Evolutionary conservation across 2,797 vertebrate species (phyloP).

Genomic region (Taeniopygia guttata): DNA sequence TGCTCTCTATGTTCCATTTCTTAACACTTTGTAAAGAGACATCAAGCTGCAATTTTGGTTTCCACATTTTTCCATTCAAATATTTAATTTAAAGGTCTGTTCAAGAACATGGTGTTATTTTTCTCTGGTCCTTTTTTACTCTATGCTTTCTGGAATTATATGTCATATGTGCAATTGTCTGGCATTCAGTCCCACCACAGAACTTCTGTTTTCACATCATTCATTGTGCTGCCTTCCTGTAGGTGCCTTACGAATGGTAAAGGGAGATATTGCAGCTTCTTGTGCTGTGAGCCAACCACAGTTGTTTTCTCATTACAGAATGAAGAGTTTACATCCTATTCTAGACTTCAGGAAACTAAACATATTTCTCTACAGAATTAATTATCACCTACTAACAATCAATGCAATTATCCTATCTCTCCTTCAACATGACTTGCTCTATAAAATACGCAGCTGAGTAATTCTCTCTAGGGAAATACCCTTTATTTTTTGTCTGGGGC

Average conservation of each 20-base stretch:
- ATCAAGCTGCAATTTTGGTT: neutral
- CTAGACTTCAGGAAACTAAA: slow-evolving; percentile 57
- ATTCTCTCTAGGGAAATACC: slow-evolving; percentile 60
- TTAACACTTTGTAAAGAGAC: neutral
- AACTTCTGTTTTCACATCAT: neutral
- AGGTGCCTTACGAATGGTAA: neutral
- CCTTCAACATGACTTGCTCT: slow-evolving; percentile 52
- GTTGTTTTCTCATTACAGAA: slow-evolving; percentile 51
- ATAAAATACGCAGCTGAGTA: slow-evolving; percentile 47
- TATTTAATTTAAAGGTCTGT: neutral
- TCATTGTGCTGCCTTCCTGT: neutral
- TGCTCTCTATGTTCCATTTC: neutral
- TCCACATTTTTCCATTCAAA: neutral
- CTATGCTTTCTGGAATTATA: neutral
- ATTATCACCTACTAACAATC: slow-evolving; percentile 63
- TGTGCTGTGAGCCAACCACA: neutral
- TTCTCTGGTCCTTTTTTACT: neutral
- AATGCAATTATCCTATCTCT: slow-evolving; percentile 66
- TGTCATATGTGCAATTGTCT: neutral
- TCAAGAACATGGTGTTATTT: neutral
- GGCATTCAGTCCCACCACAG: neutral
- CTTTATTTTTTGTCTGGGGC: slow-evolving; percentile 47
- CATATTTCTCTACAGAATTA: slow-evolving; percentile 56
- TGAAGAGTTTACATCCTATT: slow-evolving; percentile 19
- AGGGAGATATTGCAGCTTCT: neutral